Conservation (phyloP, 2,797 vertebrate species). For the Phoeniculus purpureus region DNA sequence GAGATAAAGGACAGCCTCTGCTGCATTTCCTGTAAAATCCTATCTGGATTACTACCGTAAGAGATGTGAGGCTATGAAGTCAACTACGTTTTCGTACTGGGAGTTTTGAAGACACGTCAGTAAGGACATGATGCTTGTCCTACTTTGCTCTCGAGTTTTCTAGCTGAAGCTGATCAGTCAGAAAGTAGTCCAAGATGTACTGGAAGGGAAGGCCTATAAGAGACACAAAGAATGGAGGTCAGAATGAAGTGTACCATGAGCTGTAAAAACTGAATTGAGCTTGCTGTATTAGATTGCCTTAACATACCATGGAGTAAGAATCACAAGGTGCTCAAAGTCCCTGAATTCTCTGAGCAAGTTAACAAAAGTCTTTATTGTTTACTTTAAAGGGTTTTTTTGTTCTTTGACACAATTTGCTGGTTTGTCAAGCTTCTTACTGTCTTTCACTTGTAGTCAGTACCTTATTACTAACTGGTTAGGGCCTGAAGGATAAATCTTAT, state of each 20-base stretch:
- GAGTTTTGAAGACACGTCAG: background rate
- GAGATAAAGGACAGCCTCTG: background rate
- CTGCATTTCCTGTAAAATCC: background rate
- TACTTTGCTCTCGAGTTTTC: background rate
- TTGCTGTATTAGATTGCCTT: background rate
- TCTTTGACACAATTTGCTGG: background rate
- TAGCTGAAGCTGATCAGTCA: background rate
- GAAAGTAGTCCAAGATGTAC: background rate
- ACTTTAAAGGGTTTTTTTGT: background rate
- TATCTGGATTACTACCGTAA: background rate
- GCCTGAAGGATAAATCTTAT: too few species aligned
- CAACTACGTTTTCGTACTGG: background rate
- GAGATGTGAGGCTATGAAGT: background rate
- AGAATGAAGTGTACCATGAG: background rate
- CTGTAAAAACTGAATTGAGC: background rate
- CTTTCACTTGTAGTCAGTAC: background rate
- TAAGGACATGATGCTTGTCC: background rate
- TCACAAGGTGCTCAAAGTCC: background rate
- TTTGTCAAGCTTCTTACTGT: background rate
- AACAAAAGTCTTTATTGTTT: background rate
- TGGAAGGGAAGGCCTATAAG: background rate
- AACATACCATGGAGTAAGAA: background rate
- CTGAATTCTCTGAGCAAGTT: background rate
- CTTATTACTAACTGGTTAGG: background rate
- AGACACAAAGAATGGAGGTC: background rate